These are phyloP conservation scores for Lagopus muta DNA, from an alignment of 2,113 vertebrate species.

Conservation along the genomic window DNA sequence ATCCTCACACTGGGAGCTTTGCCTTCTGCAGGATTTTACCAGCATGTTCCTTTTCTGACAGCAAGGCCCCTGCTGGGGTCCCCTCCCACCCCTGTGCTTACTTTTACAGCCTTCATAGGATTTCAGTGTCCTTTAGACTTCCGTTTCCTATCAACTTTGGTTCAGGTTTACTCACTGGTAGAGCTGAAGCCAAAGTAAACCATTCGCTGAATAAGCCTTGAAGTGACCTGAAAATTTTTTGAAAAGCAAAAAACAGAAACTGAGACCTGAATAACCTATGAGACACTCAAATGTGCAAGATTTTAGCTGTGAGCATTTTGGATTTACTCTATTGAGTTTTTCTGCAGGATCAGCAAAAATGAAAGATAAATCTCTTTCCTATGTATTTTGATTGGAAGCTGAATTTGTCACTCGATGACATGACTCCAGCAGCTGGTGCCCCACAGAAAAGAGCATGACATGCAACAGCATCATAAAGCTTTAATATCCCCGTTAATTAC, in stretches of 20 bases:
- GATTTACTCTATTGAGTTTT: not conserved
- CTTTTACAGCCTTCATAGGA: not conserved
- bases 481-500: conserved; percentile 50
- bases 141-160: not conserved
- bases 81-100: not conserved
- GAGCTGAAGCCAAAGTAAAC: not conserved
- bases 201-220: not conserved
- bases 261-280: not conserved
- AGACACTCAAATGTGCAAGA: not conserved
- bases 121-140: not conserved
- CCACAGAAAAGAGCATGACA: not conserved
- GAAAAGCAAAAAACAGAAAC: not conserved
- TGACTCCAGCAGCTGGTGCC: not conserved
- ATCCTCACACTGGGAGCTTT: not conserved
- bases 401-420: not conserved
- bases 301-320: not conserved
- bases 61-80: not conserved
- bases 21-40: not conserved
- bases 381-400: not conserved
- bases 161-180: not conserved
- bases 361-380: not conserved
- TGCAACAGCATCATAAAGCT: conserved; percentile 18
- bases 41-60: not conserved
- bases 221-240: not conserved
- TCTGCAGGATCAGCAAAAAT: not conserved